These are phyloP conservation scores for Nanger granti DNA, from an alignment of 2,113 vertebrate genomes.

Conservation along the genomic window DNA sequence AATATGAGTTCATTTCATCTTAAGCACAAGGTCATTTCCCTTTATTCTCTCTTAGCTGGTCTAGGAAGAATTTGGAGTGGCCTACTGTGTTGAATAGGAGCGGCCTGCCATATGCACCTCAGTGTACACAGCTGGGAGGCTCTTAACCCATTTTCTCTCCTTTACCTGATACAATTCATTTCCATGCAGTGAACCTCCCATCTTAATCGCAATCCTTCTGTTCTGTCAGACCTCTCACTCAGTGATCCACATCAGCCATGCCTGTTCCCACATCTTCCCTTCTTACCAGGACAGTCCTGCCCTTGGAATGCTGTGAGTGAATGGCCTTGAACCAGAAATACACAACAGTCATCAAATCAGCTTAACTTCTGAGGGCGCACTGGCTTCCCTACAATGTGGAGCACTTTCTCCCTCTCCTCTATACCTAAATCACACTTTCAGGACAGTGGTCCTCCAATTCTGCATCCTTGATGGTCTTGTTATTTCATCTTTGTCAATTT, in stretches of 20 bases:
- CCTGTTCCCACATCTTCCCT: neutral
- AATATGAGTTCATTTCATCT: neutral
- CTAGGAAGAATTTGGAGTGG: neutral
- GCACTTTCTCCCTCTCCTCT: neutral
- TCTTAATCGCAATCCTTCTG: neutral
- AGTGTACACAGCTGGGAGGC: neutral
- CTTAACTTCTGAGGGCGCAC: neutral
- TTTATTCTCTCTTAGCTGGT: neutral
- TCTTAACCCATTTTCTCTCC: neutral
- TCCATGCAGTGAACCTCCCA: neutral
- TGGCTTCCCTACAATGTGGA: neutral
- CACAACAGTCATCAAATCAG: neutral
- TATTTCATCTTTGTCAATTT: neutral
- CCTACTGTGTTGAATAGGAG: neutral
- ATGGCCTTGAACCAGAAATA: neutral
- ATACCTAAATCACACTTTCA: neutral
- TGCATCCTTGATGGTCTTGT: neutral
- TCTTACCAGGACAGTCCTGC: neutral
- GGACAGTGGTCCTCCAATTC: neutral
- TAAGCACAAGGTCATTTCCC: conserved; percentile 1
- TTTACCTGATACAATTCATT: neutral
- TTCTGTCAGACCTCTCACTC: neutral
- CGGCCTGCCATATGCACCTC: neutral
- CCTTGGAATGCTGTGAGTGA: neutral
- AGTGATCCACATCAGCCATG: neutral